Evolutionary conservation across 2,113 vertebrate genomes (phyloP).

Genomic region (Cranoglanis bouderius): DNA sequence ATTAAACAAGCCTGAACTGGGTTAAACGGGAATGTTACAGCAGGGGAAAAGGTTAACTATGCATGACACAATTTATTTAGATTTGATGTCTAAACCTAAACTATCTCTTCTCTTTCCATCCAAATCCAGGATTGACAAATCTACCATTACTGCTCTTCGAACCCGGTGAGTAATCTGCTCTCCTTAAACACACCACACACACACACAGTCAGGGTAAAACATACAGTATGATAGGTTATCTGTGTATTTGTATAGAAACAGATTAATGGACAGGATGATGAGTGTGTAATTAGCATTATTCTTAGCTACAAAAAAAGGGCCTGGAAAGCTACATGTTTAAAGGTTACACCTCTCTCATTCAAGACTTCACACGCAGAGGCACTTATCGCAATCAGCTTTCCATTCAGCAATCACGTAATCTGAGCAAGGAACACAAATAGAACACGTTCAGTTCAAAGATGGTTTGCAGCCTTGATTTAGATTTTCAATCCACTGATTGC

Average conservation of each 20-base stretch:
- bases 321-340: background rate
- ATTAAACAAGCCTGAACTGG: background rate
- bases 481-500: background rate
- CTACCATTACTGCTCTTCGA: slow-evolving; percentile 67
- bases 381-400: slow-evolving; percentile 17
- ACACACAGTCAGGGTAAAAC: background rate
- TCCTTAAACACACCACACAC: background rate
- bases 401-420: slow-evolving; percentile 7
- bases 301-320: background rate
- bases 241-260: slow-evolving; percentile 5
- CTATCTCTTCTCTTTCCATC: slow-evolving; percentile 26
- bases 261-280: slow-evolving; percentile 12
- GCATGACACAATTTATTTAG: slow-evolving; percentile 1
- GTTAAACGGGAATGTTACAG: background rate
- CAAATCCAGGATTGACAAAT: slow-evolving; percentile 73
- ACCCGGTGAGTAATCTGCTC: slow-evolving; percentile 66
- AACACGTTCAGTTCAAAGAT: background rate
- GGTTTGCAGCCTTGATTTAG: background rate
- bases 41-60: slow-evolving; percentile 1
- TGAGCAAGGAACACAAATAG: slow-evolving; percentile 6
- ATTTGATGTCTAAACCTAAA: slow-evolving; percentile 41
- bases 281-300: slow-evolving; percentile 6
- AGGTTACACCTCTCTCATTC: background rate
- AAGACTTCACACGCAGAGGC: background rate
- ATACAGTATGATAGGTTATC: background rate